These are phyloP conservation scores for Orgyia antiqua DNA, from an alignment of 2,888 invertebrate genomes.

Conservation along the genomic window DNA sequence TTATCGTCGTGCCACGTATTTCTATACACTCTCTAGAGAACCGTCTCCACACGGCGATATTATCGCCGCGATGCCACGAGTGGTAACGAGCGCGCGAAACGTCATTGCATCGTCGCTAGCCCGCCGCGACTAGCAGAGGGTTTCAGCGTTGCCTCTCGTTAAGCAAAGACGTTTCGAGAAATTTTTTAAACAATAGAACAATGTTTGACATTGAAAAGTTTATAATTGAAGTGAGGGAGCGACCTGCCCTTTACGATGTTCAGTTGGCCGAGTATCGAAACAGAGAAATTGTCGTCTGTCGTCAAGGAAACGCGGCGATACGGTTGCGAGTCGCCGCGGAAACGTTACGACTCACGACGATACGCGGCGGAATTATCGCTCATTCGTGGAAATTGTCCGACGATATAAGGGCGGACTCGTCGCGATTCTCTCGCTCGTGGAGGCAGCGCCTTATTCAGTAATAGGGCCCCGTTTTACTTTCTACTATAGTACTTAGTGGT, in stretches of 20 bases:
- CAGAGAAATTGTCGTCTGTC: conserved; percentile 13
- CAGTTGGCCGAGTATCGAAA: conserved; percentile 15
- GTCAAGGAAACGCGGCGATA: too few relatives aligned
- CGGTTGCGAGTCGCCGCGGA: too few relatives aligned
- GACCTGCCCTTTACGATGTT: conserved; percentile 16
- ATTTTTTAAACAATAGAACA: conserved; percentile 14
- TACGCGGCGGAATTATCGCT: too few relatives aligned
- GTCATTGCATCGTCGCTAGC: conserved; percentile 2
- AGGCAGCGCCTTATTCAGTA: too few relatives aligned
- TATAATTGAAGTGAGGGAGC: conserved; percentile 21
- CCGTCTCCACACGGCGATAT: conserved; percentile 2
- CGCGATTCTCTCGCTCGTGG: too few relatives aligned
- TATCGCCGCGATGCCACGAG: conserved; percentile 13
- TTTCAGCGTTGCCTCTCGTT: conserved; percentile 9
- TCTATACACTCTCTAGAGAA: background rate
- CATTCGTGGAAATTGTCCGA: too few relatives aligned
- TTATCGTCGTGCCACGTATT: conserved; percentile 1
- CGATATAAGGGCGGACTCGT: too few relatives aligned
- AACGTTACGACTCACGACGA: too few relatives aligned
- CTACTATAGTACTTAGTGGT: too few relatives aligned
- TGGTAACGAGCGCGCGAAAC: conserved; percentile 12
- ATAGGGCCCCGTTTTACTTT: too few relatives aligned
- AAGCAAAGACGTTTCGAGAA: conserved; percentile 9
- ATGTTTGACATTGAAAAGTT: conserved; percentile 19
- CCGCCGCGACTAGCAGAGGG: conserved; percentile 3